Base-by-base conservation (phyloP, 2,888 invertebrate species). In the Trissolcus japonicus region DNA sequence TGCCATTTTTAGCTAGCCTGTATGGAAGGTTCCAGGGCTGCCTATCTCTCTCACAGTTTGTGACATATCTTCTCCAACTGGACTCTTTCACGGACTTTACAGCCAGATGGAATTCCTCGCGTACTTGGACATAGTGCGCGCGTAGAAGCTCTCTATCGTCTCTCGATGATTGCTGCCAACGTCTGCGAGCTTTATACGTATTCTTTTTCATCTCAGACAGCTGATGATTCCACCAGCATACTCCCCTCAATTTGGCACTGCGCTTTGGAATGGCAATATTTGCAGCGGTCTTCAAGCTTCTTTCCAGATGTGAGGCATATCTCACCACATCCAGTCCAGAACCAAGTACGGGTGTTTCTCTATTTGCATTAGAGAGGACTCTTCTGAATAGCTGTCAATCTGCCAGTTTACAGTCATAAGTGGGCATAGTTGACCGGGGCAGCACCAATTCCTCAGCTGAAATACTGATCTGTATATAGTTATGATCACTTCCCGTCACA, bases 401-500 rank as follows among this genome's bases (percentile, higher is more conserved):
- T 7, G 40, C 40, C 11, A 7, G 6, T 6, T 40, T 40, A 11
- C 6, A 7, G 40, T 40, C 11, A 40, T 40, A 40, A 7, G 6
- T 11, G 6, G 40, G 6, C 11, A 40, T 40, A 7, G 6, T 40
- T 40, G 11, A 40, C 40, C 40, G 6, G 6, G 40, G 40, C 11
- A 7, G 6, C 6, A 7, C 11, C 11, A 40, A 7, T 11, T 7
- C 11, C 11, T 11, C 40, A 40, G 11, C 6, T 6, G 6, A 7
- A 11, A 40, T 40, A 6, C 6, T 40, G 6, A 11, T 40, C 11
- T 40, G 6, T 40, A 40, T 11, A 11, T 6, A 6, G 19, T 72
- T 66, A 50, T 77, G 77, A 21, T 77, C 77, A 17, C 72, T 73
- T 1, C 63, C 61, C 0, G 67, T 43, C 62, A 54, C 62, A 13